Evolutionary conservation across 2,113 vertebrate species (phyloP), one percentile per base, ranked within the genome.

Genomic region (Gallinago media): DNA sequence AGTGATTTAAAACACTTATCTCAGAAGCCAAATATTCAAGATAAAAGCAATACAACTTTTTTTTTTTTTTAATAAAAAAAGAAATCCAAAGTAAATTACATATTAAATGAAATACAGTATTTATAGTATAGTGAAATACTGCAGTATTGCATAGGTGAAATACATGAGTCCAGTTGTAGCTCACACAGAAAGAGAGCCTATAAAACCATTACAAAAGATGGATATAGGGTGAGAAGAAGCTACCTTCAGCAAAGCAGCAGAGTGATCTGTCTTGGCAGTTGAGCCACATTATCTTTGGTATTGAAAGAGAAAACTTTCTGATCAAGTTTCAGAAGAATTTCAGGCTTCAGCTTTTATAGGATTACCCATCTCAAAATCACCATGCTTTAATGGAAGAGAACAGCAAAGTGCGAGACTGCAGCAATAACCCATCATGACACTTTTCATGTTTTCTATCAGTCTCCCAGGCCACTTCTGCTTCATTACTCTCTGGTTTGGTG

Each of bases 401-500:
- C 27, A 49, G 14, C 8, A 13, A 79, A 78, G 9, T 29, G 22
- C 23, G 31, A 79, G 44, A 38, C n/a, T 27, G 23, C 4, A 44
- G 31, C 83, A 70, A 15, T 27, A 11, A 11, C 12, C 11, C 8
- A 79, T 25, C 5, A 12, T 18, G 9, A 75, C 10, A 42, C 3
- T 61, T 63, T 21, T 36, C 9, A 1, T 29, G 47, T 70, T 59
- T 78, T 66, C 40, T 79, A 7, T 9, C 38, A 6, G 56, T 21
- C 9, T 67, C 8, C 44, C 29, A 52, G 20, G 31, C 20, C 61
- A 21, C 34, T 55, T 84, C 44, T 61, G 32, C 59, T 75, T 46
- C 0, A 0, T 38, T 40, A 56, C 7, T 1, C 1, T 29, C 27
- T 80, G 32, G 15, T 12, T 75, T 71, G 34, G 44, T 27, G 29